phyloP scores from a whole-genome alignment of 2,113 vertebrate genomes.

The Aptenodytes patagonicus region DNA sequence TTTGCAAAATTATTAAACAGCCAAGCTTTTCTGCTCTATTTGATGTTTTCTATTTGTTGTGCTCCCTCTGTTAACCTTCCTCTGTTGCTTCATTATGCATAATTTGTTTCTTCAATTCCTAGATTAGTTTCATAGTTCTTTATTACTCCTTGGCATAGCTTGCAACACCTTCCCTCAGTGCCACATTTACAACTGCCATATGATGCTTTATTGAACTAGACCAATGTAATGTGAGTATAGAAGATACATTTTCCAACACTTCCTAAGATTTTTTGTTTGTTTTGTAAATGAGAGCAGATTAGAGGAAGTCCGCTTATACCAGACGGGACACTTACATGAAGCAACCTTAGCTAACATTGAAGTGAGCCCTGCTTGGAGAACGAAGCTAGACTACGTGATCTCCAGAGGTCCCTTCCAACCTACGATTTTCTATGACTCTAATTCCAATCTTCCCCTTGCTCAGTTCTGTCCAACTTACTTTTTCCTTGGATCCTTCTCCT shows the following conservation, averaged over 20 bases:
- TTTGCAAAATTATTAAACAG: constrained; percentile 3
- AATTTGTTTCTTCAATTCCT: background rate
- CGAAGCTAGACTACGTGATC: rapidly evolving
- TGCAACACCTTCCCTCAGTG: background rate
- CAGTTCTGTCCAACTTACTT: background rate
- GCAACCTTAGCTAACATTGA: background rate
- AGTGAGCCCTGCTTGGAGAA: background rate
- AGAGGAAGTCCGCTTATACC: background rate
- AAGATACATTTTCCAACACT: background rate
- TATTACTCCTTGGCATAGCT: background rate
- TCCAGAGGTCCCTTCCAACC: background rate
- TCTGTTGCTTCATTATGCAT: background rate
- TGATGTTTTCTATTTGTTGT: constrained; percentile 2
- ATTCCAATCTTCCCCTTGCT: background rate
- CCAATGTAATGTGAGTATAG: background rate
- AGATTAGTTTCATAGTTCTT: background rate
- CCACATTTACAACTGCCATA: background rate
- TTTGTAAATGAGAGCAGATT: background rate
- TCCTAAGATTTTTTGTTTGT: background rate
- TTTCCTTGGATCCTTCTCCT: background rate
- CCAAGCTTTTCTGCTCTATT: background rate
- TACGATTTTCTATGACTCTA: background rate
- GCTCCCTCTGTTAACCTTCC: background rate
- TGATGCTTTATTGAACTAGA: background rate
- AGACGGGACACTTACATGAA: background rate